A percentile compares a stretch with the other conserved stretches of the same genome.
Conservation (phyloP, 2,888 invertebrate genomes). For the Mystacides longicornis region DNA sequence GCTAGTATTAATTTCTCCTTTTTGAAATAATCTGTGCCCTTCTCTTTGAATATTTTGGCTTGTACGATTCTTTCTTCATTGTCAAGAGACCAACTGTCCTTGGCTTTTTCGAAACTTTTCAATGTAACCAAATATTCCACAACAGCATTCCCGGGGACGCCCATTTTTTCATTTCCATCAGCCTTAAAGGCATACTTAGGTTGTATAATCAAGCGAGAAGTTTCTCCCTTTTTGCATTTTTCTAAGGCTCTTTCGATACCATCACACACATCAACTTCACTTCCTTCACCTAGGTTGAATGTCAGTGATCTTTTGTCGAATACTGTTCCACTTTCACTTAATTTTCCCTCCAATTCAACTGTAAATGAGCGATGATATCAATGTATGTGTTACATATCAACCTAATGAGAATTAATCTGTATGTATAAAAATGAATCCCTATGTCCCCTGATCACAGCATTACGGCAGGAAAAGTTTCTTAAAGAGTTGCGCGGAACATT, state of each 20-base stretch:
- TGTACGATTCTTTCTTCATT: conserved; percentile 72
- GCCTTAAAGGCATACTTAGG: conserved; percentile 75
- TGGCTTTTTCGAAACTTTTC: conserved; percentile 73
- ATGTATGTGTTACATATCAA: no score
- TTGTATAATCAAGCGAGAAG: conserved; percentile 63
- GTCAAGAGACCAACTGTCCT: conserved; percentile 78
- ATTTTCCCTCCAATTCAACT: conserved; percentile 61
- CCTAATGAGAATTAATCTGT: no score
- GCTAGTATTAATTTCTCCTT: conserved; percentile 69
- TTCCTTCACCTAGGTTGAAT: conserved; percentile 82
- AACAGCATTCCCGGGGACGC: conserved; percentile 70
- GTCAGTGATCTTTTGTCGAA: conserved; percentile 80
- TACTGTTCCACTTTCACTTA: conserved; percentile 49
- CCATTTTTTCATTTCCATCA: conserved; percentile 58
- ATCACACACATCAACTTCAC: conserved; percentile 62
- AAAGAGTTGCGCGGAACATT: no score
- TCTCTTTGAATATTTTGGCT: conserved; percentile 76
- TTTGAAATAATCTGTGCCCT: conserved; percentile 87
- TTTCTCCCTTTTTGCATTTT: conserved; percentile 75
- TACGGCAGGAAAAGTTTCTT: no score
- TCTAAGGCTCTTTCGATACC: conserved; percentile 78
- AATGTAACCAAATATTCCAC: conserved; percentile 78
- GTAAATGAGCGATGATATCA: no score
- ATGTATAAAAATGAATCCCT: no score
- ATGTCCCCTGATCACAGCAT: no score